phyloP scores from a whole-genome alignment of 1,140 invertebrate species.

The Platyscapa corneri region DNA sequence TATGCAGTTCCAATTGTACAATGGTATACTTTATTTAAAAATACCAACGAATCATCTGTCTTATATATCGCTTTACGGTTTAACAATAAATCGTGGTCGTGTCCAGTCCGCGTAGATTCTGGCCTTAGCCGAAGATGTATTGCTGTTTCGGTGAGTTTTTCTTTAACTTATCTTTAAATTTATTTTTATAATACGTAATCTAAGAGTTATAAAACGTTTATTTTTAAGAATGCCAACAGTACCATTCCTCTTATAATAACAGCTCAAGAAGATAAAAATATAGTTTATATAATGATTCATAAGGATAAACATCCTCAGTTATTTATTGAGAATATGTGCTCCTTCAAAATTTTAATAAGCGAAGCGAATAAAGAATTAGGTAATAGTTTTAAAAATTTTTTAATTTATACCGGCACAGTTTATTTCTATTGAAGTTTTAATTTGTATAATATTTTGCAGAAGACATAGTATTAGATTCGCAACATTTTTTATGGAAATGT shows the following conservation, averaged over 20 bases:
- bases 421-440: background rate
- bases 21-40: slow-evolving; percentile 71
- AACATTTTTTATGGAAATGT: slow-evolving; percentile 70
- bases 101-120: slow-evolving; percentile 76
- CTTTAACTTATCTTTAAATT: slow-evolving; percentile 34
- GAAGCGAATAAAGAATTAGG: slow-evolving; percentile 62
- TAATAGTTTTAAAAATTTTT: slow-evolving; percentile 23
- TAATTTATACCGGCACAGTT: background rate
- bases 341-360: slow-evolving; percentile 67
- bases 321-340: slow-evolving; percentile 74
- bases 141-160: slow-evolving; percentile 63
- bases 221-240: slow-evolving; percentile 58
- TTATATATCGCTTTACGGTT: slow-evolving; percentile 70
- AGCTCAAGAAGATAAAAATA: slow-evolving; percentile 75
- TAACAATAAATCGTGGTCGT: slow-evolving; percentile 71
- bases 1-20: slow-evolving; percentile 73
- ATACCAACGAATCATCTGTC: slow-evolving; percentile 62
- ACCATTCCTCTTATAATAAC: slow-evolving; percentile 74
- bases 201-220: slow-evolving; percentile 27
- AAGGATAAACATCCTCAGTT: slow-evolving; percentile 77
- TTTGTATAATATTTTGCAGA: slow-evolving; percentile 47
- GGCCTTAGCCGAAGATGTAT: slow-evolving; percentile 69
- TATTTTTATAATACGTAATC: background rate
- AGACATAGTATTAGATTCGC: slow-evolving; percentile 60
- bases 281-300: slow-evolving; percentile 77